These are phyloP conservation scores for Lagodon rhomboides DNA, from an alignment of 2,797 vertebrate genomes.

Conservation along the genomic window DNA sequence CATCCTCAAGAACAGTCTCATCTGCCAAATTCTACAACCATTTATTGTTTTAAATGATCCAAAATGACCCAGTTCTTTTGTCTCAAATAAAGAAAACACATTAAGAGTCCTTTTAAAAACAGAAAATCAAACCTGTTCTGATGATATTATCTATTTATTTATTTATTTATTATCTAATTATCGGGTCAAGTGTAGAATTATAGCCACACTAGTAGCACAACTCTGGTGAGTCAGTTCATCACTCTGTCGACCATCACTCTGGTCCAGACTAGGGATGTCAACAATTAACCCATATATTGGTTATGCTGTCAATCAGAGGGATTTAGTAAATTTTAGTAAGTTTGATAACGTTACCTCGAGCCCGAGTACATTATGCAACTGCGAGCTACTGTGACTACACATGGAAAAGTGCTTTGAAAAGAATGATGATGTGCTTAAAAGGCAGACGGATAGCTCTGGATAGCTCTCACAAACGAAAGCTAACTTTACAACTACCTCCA, in stretches of 20 bases:
- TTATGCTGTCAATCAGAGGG: too few relatives aligned
- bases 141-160: not conserved
- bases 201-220: not conserved
- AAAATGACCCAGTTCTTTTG: not conserved
- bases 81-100: not conserved
- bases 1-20: not conserved
- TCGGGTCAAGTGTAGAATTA: not conserved
- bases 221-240: not conserved
- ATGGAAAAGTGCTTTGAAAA: too few relatives aligned
- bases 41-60: constrained; percentile 1
- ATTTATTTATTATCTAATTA: not conserved
- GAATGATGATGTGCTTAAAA: too few relatives aligned
- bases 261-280: not conserved
- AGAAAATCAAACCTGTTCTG: not conserved
- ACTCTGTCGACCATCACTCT: not conserved
- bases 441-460: too few relatives aligned
- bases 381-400: too few relatives aligned
- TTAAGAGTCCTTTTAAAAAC: not conserved
- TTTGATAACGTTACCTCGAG: too few relatives aligned
- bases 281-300: too few relatives aligned
- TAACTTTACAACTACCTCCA: too few relatives aligned
- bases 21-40: constrained; percentile 7
- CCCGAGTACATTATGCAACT: too few relatives aligned
- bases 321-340: too few relatives aligned
- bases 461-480: too few relatives aligned